Evolutionary conservation across 2,888 invertebrate species (phyloP), one percentile per base, ranked within the genome.

Genomic region (Drosophila peninsularis): DNA sequence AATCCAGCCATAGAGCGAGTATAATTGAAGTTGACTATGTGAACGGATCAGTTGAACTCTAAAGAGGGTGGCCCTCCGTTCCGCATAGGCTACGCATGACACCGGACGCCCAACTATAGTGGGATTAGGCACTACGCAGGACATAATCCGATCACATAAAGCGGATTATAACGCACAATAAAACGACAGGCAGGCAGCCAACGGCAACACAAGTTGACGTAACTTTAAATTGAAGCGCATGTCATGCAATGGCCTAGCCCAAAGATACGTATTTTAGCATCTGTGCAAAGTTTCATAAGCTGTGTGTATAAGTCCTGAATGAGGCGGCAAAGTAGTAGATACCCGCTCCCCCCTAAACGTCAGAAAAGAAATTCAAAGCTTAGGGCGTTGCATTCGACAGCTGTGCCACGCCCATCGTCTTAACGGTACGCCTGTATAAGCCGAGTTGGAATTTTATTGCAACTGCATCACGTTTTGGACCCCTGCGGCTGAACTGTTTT

Each of bases 111-210:
- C 24, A 45, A 17, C 24, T 58, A 49, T 30, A 71, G 50, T n/a
- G 75, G 70, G 78, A 85, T 88, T 84, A 85, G 87, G 84, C 62
- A 67, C 80, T 65, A 65, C 77, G 82, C 80, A 78, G 86, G 88
- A 80, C 78, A 88, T 89, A 89, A 86, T 87, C 87, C 85, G 85
- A 88, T 86, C 85, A 86, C 75, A 82, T 82, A 86, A 88, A 84
- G 82, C 79, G 84, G 90, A 86, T 88, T 88, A 86, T 84, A 87
- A 80, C 69, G 65, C 69, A 81, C 68, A 76, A 73, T 76, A 78
- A 70, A 69, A 64, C 57, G 53, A 58, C 66, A 74, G 65, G 24
- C 62, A 58, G 49, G 49, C 74, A 74, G 66, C 42, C 61, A 56
- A 27, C 44, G 56, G 41, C 55, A 54, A 45, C 34, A 45, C 57